A percentile compares a stretch with the other conserved stretches of the same genome.
Conservation (phyloP, 2,797 vertebrate species). For the Nothura maculosa region DNA sequence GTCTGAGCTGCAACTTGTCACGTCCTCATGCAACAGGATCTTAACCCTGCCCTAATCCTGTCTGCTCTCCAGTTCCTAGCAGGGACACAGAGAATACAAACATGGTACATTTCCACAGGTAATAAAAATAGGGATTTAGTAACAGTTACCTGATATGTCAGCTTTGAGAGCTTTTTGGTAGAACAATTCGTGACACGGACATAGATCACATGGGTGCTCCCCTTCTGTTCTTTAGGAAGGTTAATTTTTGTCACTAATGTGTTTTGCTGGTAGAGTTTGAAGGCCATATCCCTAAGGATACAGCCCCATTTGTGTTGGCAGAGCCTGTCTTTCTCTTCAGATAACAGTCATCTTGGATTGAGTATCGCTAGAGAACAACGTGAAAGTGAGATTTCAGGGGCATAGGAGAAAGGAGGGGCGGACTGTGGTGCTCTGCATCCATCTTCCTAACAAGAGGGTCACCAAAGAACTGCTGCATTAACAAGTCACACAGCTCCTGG, state of each 20-base stretch:
- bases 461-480: constrained; percentile 14
- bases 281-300: constrained; percentile 38
- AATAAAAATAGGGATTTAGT: not conserved
- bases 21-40: not conserved
- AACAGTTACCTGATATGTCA: not conserved
- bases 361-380: constrained; percentile 34
- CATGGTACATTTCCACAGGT: not conserved
- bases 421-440: constrained; percentile 45
- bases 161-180: not conserved
- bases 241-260: constrained; percentile 64
- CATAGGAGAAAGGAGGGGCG: not conserved
- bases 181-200: not conserved
- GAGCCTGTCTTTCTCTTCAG: constrained; percentile 8
- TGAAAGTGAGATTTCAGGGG: constrained; percentile 33
- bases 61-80: not conserved
- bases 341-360: constrained; percentile 21
- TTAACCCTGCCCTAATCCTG: not conserved
- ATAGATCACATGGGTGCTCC: not conserved
- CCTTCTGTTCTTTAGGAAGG: constrained; percentile 33
- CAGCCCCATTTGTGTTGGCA: not conserved
- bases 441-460: constrained; percentile 48
- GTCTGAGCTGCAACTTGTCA: not conserved
- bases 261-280: constrained; percentile 65
- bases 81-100: not conserved
- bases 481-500: constrained; percentile 32